phyloP scores from a whole-genome alignment of 2,888 invertebrate genomes.

The Hyalella azteca region DNA sequence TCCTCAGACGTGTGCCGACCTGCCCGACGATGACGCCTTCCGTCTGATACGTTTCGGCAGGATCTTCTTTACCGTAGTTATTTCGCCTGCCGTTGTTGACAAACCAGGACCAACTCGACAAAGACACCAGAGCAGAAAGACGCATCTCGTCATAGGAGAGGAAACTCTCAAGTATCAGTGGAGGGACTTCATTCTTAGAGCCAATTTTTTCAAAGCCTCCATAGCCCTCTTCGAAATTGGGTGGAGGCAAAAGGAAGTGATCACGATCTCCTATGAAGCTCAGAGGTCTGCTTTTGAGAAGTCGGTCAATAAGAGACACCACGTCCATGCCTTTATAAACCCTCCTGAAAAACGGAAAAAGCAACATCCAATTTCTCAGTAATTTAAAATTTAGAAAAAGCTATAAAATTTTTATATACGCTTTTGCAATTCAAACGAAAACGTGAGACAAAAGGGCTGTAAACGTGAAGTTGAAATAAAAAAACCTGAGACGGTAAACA shows the following conservation, averaged over 20 bases:
- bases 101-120: slow-evolving; percentile 70
- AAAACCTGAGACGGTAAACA: no score
- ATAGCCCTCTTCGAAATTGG: slow-evolving; percentile 61
- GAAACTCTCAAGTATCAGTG: slow-evolving; percentile 66
- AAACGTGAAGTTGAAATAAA: no score
- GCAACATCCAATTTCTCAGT: no score
- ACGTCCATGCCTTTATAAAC: slow-evolving; percentile 46
- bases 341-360: slow-evolving; percentile 41
- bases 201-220: slow-evolving; percentile 71
- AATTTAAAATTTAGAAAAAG: no score
- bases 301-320: slow-evolving; percentile 41
- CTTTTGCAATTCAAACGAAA: no score
- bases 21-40: slow-evolving; percentile 67
- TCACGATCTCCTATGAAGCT: slow-evolving; percentile 48
- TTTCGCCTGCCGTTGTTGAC: slow-evolving; percentile 69
- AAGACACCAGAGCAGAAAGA: slow-evolving; percentile 69
- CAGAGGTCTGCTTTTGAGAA: slow-evolving; percentile 46
- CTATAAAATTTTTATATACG: no score
- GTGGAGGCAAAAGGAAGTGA: slow-evolving; percentile 52
- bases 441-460: no score
- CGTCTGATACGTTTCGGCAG: slow-evolving; percentile 64
- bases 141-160: slow-evolving; percentile 73
- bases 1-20: slow-evolving; percentile 68
- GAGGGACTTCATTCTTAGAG: slow-evolving; percentile 67
- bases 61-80: slow-evolving; percentile 65